Base-by-base conservation (phyloP, 2,888 invertebrate species). In the Xanthorhoe spadicearia region DNA sequence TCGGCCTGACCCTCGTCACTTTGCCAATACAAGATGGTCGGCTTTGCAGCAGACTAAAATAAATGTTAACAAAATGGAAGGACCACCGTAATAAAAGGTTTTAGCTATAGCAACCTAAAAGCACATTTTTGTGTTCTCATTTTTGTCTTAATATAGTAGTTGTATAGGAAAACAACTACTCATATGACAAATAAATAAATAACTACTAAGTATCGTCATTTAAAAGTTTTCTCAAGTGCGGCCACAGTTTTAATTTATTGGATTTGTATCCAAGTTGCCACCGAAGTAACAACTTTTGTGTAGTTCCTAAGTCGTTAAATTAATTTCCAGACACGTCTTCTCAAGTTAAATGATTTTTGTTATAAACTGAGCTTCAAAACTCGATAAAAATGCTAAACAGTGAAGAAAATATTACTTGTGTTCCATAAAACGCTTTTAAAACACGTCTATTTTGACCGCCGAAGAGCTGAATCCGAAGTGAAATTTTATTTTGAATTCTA, bases 231-330 rank as follows among this genome's bases (percentile, higher is more conserved):
- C 38, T 59, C 15, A 61, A 62, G 50, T 59, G 59, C 38, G 50
- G 35, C 55, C 23, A 46, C n/a, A 59, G 18, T 17, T 28, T 18
- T 63, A 66, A 66, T 66, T 63, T 64, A 66, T 64, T 59, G 59
- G 59, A 43, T 66, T 63, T 63, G 66, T 66, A 65, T 60, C 49
- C 17, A 61, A 59, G 43, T 52, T 51, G 15, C 49, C 49, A 46
- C 23, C 48, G 18, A 46, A 63, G n/a, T 51, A 53, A 53, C 17
- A 69, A 66, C 46, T 69, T 64, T 28, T 18, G 53, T 35, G 54
- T 63, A 57, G 69, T 66, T 69, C n/a, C 61, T 32, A 69, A 69
- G 61, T 59, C 53, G 55, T 66, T 61, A 59, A 64, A 69, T 66
- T 64, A 66, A 69, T 69, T 69, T 64, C 43, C 66, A 58, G 61